Evolutionary conservation across 1,140 invertebrate genomes (phyloP).

Genomic region (Bombus cullumanus): DNA sequence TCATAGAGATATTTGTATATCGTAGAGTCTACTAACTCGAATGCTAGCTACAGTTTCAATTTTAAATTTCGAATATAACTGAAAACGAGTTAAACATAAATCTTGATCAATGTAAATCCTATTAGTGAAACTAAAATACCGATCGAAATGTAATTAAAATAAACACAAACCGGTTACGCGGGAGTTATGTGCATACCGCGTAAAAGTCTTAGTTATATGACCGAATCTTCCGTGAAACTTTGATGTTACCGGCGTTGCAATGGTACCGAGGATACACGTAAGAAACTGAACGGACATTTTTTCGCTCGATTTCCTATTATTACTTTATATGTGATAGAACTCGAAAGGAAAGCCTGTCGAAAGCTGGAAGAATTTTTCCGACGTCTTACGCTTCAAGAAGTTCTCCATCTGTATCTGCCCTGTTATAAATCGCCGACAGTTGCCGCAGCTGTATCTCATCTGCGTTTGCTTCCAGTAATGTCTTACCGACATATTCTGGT

Average conservation of each 20-base stretch:
- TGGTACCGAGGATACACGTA: slow-evolving; percentile 35
- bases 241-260: slow-evolving; percentile 9
- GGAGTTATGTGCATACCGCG: neutral
- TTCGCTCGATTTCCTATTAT: slow-evolving; percentile 66
- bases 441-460: slow-evolving; percentile 62
- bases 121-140: no score
- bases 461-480: slow-evolving; percentile 59
- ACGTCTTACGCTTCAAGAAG: slow-evolving; percentile 60
- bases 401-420: slow-evolving; percentile 65
- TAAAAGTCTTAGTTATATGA: neutral
- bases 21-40: neutral
- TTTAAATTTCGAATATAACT: neutral
- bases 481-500: slow-evolving; percentile 38
- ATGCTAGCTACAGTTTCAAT: neutral
- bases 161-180: no score
- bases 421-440: slow-evolving; percentile 62
- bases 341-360: slow-evolving; percentile 57
- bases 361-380: slow-evolving; percentile 62
- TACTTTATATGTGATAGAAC: slow-evolving; percentile 55
- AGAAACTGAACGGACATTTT: slow-evolving; percentile 59
- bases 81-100: neutral
- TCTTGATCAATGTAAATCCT: neutral
- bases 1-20: neutral
- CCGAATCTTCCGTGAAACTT: slow-evolving; percentile 7
- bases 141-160: no score